These are phyloP conservation scores for Leptestheria dahalacensis DNA, from an alignment of 1,140 invertebrate species.

Conservation along the genomic window DNA sequence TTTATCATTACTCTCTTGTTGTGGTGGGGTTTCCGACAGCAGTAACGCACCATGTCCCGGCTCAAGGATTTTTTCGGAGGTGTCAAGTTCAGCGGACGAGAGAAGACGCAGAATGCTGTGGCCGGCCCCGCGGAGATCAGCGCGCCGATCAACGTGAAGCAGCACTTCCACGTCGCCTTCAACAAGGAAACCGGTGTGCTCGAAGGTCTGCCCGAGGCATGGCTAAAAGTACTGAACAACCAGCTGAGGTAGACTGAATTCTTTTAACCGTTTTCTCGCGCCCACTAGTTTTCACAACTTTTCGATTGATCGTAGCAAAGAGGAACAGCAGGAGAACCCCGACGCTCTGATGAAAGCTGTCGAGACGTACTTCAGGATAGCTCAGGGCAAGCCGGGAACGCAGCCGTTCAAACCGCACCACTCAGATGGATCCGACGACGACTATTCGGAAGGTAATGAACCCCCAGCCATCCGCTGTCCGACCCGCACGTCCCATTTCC, in stretches of 20 bases:
- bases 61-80: neutral
- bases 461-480: too few species aligned
- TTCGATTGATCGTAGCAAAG: constrained; percentile 31
- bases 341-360: constrained; percentile 77
- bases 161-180: constrained; percentile 63
- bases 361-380: constrained; percentile 71
- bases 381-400: constrained; percentile 56
- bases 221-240: constrained; percentile 60
- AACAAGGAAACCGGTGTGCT: constrained; percentile 58
- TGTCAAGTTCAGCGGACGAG: neutral
- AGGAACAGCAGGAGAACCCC: constrained; percentile 81
- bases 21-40: neutral
- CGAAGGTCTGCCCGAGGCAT: constrained; percentile 59
- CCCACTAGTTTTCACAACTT: neutral
- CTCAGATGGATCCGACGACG: constrained; percentile 55
- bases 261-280: neutral
- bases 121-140: constrained; percentile 41
- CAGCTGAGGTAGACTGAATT: constrained; percentile 53
- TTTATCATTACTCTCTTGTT: neutral
- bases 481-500: too few species aligned
- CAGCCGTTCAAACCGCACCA: constrained; percentile 57
- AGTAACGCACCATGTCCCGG: neutral
- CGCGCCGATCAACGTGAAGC: constrained; percentile 55
- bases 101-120: neutral
- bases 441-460: constrained; percentile 63